Conservation (phyloP, 1,140 invertebrate species). For the Pseudomyrmex dendroicus region DNA sequence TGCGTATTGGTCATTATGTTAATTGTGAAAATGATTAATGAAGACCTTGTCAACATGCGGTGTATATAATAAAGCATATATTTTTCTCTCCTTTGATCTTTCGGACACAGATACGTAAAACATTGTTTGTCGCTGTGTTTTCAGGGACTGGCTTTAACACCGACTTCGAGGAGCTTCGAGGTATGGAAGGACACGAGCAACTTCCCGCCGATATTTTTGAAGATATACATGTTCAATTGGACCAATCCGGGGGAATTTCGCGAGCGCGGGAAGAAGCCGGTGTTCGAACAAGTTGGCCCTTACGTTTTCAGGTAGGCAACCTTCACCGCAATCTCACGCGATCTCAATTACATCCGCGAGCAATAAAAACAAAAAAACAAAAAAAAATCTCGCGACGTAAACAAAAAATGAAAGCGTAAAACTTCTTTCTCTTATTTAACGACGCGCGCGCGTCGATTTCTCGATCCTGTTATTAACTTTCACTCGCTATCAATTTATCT, state of each 20-base stretch:
- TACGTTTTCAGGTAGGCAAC: slow-evolving; percentile 87
- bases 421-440: too few relatives aligned
- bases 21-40: too few relatives aligned
- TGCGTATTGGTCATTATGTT: too few relatives aligned
- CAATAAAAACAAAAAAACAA: not conserved
- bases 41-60: too few relatives aligned
- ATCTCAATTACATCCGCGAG: not conserved
- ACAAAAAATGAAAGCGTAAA: not conserved
- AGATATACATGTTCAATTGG: slow-evolving; percentile 87
- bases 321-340: not conserved
- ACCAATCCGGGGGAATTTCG: slow-evolving; percentile 85
- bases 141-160: slow-evolving; percentile 79
- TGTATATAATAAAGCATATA: too few relatives aligned
- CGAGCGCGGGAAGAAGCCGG: slow-evolving; percentile 83
- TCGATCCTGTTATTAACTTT: not conserved
- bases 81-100: too few relatives aligned
- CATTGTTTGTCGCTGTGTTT: not conserved
- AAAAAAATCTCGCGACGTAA: not conserved
- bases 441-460: not conserved
- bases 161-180: slow-evolving; percentile 80
- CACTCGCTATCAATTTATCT: not conserved
- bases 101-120: not conserved
- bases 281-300: slow-evolving; percentile 88
- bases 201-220: slow-evolving; percentile 84
- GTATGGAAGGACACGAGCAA: slow-evolving; percentile 85